Evolutionary conservation across 2,113 vertebrate genomes (phyloP).

Genomic region (Motacilla tschutschensis): DNA sequence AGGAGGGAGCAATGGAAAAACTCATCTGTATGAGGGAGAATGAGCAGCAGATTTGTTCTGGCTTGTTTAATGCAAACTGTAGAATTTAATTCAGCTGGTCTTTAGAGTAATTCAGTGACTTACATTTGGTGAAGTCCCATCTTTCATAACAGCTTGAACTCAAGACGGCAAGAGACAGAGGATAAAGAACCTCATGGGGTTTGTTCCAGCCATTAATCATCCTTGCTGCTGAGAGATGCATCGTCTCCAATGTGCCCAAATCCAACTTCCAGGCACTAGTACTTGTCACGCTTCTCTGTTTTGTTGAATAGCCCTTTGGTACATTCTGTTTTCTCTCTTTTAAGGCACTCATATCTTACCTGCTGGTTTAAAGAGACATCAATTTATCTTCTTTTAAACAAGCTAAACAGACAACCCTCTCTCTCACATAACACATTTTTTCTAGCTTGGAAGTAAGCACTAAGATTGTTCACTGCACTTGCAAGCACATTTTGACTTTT

Average conservation of each 20-base stretch:
- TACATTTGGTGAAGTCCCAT: background rate
- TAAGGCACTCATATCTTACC: background rate
- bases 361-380: background rate
- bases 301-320: background rate
- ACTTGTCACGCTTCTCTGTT: background rate
- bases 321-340: background rate
- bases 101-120: background rate
- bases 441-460: background rate
- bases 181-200: background rate
- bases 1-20: background rate
- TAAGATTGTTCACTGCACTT: background rate
- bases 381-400: constrained; percentile 6
- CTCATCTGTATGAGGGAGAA: background rate
- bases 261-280: background rate
- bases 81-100: background rate
- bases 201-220: background rate
- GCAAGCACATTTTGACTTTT: background rate
- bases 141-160: constrained; percentile 8
- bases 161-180: background rate
- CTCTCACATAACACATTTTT: background rate
- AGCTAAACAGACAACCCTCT: background rate
- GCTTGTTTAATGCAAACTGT: background rate
- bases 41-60: background rate
- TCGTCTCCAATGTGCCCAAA: background rate
- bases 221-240: background rate